A percentile compares a stretch with the other conserved stretches of the same genome.
Evolutionary conservation across 2,888 invertebrate genomes (phyloP).

Genomic region (Conops quadrifasciatus): DNA sequence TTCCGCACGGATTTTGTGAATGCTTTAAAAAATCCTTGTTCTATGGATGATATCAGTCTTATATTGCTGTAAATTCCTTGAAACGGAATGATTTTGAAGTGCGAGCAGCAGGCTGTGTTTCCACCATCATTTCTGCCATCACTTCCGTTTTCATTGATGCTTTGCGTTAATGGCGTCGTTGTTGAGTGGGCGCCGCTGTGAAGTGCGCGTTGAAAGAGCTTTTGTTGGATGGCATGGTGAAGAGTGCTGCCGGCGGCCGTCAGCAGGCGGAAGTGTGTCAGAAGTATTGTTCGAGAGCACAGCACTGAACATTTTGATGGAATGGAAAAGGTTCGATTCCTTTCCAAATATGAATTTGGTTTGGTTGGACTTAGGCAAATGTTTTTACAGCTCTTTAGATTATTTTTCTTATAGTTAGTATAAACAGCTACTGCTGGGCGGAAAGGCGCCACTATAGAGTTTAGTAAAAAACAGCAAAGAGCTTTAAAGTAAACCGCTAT

Average conservation of each 20-base stretch:
- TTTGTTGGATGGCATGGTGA: constrained; percentile 9
- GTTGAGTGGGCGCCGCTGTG: not conserved
- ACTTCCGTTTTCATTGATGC: constrained; percentile 33
- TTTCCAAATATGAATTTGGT: constrained; percentile 9
- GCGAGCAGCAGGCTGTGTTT: constrained; percentile 4
- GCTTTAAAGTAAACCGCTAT: constrained; percentile 29
- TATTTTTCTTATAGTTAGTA: constrained; percentile 41
- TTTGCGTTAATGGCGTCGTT: constrained; percentile 21
- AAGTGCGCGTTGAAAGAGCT: not conserved
- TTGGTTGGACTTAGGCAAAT: not conserved
- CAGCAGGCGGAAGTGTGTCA: constrained; percentile 2
- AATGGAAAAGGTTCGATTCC: not conserved
- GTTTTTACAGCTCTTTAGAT: not conserved
- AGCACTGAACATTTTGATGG: not conserved
- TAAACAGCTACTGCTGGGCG: constrained; percentile 38
- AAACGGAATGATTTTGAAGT: constrained; percentile 38
- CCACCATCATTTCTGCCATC: not conserved
- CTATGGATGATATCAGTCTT: constrained; percentile 61
- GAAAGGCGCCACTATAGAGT: constrained; percentile 48
- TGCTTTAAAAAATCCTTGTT: constrained; percentile 54
- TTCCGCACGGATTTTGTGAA: constrained; percentile 32
- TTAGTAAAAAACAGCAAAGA: constrained; percentile 48
- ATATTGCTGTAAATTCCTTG: constrained; percentile 62
- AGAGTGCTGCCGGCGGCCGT: not conserved
- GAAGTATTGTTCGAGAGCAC: not conserved